These are phyloP conservation scores for Pseudomyrmex dendroicus DNA, from an alignment of 1,140 invertebrate genomes.

Conservation along the genomic window DNA sequence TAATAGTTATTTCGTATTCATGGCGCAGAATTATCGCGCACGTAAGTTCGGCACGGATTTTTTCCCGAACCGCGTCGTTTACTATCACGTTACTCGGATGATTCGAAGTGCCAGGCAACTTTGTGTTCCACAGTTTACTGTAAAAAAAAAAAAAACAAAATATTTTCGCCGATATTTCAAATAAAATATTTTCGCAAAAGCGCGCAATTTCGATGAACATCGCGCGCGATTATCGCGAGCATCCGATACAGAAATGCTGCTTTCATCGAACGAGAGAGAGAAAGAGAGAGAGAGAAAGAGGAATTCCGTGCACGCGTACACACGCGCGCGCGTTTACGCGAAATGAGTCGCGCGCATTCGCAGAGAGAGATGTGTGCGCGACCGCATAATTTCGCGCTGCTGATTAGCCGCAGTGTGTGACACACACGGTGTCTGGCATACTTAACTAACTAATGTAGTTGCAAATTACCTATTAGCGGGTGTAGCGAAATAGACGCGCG, in stretches of 20 bases:
- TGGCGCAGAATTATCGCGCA: constrained; percentile 24
- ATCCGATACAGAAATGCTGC: too few species aligned
- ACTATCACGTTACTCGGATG: not conserved
- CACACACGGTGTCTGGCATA: constrained; percentile 62
- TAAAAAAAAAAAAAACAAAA: too few species aligned
- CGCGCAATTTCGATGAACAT: too few species aligned
- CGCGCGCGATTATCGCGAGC: too few species aligned
- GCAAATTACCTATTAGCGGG: constrained; percentile 80
- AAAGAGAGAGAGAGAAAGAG: too few species aligned
- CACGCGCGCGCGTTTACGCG: constrained; percentile 22
- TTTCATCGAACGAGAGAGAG: too few species aligned
- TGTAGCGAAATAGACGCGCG: constrained; percentile 69
- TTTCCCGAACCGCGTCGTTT: not conserved
- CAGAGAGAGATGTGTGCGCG: not conserved
- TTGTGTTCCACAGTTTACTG: not conserved
- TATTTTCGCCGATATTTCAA: too few species aligned
- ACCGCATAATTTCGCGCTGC: constrained; percentile 72
- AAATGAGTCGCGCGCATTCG: constrained; percentile 11
- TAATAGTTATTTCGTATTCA: constrained; percentile 46
- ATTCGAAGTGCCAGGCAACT: constrained; percentile 2
- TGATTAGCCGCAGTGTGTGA: constrained; percentile 70
- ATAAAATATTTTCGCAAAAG: too few species aligned
- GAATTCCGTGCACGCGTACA: not conserved
- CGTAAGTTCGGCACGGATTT: constrained; percentile 28
- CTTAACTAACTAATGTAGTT: constrained; percentile 78